These are phyloP conservation scores for Lasioglossum albipes DNA, from an alignment of 1,140 invertebrate genomes.

Conservation along the genomic window DNA sequence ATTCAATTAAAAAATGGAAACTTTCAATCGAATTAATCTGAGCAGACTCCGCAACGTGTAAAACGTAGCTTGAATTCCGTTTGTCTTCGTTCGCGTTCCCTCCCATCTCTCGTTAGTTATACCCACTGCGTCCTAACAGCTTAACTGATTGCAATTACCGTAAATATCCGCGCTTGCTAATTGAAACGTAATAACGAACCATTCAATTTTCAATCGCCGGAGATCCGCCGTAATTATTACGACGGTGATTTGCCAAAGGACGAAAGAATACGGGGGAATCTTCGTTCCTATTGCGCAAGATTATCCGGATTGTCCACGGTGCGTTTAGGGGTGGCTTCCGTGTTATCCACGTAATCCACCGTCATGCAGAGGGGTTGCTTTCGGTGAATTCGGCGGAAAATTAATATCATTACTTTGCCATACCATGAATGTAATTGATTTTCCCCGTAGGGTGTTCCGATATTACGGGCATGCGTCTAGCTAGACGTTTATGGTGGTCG, in stretches of 20 bases:
- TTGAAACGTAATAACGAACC: slow-evolving; percentile 62
- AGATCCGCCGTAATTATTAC: slow-evolving; percentile 32
- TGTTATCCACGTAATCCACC: not conserved
- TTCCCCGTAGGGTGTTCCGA: not conserved
- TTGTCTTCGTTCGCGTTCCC: not conserved
- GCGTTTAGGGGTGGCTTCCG: not conserved
- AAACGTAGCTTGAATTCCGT: not conserved
- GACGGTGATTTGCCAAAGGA: slow-evolving; percentile 32
- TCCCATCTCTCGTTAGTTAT: not conserved
- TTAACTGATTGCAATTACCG: slow-evolving; percentile 40
- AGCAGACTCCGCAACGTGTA: not conserved
- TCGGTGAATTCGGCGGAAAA: slow-evolving; percentile 10
- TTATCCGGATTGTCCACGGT: slow-evolving; percentile 49
- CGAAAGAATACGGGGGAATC: slow-evolving; percentile 36
- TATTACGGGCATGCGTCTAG: not conserved
- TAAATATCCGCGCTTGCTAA: slow-evolving; percentile 42
- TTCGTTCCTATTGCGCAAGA: slow-evolving; percentile 32
- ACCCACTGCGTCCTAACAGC: slow-evolving; percentile 22
- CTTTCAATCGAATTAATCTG: not conserved
- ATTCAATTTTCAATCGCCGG: slow-evolving; percentile 33
- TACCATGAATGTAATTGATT: slow-evolving; percentile 16
- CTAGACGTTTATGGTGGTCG: not conserved
- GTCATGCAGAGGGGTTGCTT: slow-evolving; percentile 3
- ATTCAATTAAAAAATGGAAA: not conserved
- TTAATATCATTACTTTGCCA: not conserved